phyloP scores from a whole-genome alignment of 2,797 vertebrate genomes.

The Gymnocypris eckloni region DNA sequence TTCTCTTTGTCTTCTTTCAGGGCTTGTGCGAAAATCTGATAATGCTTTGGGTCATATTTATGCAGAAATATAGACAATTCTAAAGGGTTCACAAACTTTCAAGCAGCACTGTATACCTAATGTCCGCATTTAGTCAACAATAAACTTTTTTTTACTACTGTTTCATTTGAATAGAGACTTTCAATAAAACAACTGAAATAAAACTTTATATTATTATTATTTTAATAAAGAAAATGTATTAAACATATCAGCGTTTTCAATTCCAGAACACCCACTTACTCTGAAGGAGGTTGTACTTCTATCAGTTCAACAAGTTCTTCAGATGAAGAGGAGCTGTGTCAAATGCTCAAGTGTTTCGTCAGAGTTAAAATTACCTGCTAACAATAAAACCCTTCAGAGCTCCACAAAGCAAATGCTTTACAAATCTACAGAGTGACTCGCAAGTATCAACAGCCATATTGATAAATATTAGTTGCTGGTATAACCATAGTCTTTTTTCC shows the following conservation, averaged over 20 bases:
- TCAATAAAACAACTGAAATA: not conserved
- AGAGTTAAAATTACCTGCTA: not conserved
- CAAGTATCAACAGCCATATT: not conserved
- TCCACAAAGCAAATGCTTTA: not conserved
- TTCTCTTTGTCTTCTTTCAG: no score
- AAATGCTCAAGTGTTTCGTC: not conserved
- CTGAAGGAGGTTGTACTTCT: not conserved
- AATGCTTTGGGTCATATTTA: no score
- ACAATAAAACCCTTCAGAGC: conserved; percentile 11
- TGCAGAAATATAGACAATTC: no score
- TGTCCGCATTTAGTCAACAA: not conserved
- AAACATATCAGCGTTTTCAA: not conserved
- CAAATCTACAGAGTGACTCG: not conserved
- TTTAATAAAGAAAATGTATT: no score
- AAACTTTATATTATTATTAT: no score
- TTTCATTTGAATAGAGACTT: not conserved
- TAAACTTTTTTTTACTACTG: not conserved
- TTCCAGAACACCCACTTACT: not conserved
- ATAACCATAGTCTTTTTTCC: not conserved
- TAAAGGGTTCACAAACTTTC: no score
- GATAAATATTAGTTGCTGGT: not conserved
- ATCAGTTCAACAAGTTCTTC: conserved; percentile 13
- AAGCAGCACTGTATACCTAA: no score
- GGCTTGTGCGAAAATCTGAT: no score
- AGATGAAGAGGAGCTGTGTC: not conserved